A percentile compares a stretch with the other conserved stretches of the same genome.
These are phyloP conservation scores for Anastrepha obliqua DNA, from an alignment of 1,140 invertebrate genomes.

Conservation along the genomic window DNA sequence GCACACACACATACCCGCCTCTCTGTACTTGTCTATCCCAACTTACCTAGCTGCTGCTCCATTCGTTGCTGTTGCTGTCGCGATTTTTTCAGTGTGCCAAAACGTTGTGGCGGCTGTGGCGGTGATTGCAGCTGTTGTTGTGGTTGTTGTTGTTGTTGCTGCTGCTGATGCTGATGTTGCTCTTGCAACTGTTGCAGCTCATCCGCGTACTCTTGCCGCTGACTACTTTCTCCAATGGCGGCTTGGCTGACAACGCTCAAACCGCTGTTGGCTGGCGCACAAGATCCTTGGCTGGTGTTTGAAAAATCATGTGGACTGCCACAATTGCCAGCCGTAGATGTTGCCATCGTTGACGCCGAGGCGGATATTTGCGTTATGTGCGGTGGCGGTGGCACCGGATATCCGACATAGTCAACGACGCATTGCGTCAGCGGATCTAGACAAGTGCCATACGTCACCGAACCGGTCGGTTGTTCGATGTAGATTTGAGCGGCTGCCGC, in stretches of 20 bases:
- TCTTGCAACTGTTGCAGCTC: constrained; percentile 32
- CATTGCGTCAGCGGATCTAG: constrained; percentile 58
- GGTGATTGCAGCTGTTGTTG: constrained; percentile 61
- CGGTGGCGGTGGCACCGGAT: constrained; percentile 62
- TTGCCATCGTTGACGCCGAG: constrained; percentile 63
- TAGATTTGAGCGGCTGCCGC: constrained; percentile 73
- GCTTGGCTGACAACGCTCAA: background rate
- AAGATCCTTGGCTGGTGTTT: constrained; percentile 48
- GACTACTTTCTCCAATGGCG: constrained; percentile 25
- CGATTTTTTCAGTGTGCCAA: constrained; percentile 68
- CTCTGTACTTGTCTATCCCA: background rate
- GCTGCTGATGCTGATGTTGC: constrained; percentile 48
- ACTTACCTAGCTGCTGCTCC: constrained; percentile 67
- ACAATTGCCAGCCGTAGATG: constrained; percentile 55
- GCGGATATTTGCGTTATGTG: constrained; percentile 69
- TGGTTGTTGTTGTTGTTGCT: constrained; percentile 30
- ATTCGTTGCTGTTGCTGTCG: constrained; percentile 59
- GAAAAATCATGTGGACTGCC: constrained; percentile 68
- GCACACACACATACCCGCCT: background rate
- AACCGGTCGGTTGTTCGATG: constrained; percentile 70
- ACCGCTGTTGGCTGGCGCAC: background rate
- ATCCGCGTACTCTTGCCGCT: constrained; percentile 45
- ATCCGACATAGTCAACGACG: constrained; percentile 69
- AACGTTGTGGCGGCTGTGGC: constrained; percentile 61
- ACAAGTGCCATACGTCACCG: constrained; percentile 59